Percentiles rank a stretch among this genome's conserved stretches.
Evolutionary conservation across 2,797 vertebrate genomes (phyloP).

Genomic region (Trematomus bernacchii): DNA sequence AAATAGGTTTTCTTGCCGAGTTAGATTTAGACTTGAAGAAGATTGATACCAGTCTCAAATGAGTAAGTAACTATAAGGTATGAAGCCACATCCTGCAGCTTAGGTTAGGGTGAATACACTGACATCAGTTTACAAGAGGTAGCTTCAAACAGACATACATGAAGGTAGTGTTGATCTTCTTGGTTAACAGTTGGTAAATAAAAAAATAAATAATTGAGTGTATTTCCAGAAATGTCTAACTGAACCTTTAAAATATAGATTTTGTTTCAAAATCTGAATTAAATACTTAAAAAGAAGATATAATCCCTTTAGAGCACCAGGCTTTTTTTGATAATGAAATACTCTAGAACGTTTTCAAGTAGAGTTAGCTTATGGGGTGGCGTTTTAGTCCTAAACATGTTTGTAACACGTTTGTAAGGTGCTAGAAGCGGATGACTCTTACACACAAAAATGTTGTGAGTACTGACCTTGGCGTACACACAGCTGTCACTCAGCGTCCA

Average conservation of each 20-base stretch:
- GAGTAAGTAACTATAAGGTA: no score
- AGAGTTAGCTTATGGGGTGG: background rate
- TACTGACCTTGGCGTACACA: conserved; percentile 95
- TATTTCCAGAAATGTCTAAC: background rate
- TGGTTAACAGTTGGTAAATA: no score
- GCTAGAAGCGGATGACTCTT: background rate
- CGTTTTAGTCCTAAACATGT: conserved; percentile 6
- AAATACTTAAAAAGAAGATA: background rate
- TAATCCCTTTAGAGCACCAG: no score
- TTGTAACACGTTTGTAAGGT: background rate
- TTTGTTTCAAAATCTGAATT: background rate
- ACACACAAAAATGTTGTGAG: background rate
- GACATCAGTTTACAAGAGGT: conserved; percentile 8
- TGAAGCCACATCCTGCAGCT: background rate
- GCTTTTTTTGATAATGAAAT: background rate
- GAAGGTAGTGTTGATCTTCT: background rate
- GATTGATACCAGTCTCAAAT: background rate
- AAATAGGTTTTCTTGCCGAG: background rate
- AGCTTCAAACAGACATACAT: background rate
- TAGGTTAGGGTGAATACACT: conserved; percentile 14
- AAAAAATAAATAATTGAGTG: background rate
- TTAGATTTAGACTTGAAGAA: background rate
- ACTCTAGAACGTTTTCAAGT: no score
- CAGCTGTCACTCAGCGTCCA: conserved; percentile 97
- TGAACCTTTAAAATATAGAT: conserved; percentile 8